Conservation (phyloP, 2,888 invertebrate species). For the Pegoplata infirma region DNA sequence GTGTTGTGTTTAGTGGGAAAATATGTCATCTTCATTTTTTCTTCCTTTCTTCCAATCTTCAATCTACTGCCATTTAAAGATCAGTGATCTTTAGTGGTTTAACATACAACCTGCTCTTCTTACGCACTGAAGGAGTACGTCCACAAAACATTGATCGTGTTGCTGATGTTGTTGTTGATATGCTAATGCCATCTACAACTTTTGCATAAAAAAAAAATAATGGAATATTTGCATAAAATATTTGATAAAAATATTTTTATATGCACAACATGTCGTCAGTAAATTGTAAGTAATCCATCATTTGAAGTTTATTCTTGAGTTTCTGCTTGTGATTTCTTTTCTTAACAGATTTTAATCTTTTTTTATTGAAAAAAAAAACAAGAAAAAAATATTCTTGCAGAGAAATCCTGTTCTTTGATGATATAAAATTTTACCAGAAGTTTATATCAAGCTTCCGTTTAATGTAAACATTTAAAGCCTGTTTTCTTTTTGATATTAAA, state of each 20-base stretch:
- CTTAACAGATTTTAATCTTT: neutral
- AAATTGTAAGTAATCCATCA: constrained; percentile 61
- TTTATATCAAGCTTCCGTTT: constrained; percentile 50
- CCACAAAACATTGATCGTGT: constrained; percentile 41
- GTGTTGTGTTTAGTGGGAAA: constrained; percentile 48
- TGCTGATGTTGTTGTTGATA: constrained; percentile 54
- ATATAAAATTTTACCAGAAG: too few relatives aligned
- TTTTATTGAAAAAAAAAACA: too few relatives aligned
- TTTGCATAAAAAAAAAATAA: constrained; percentile 30
- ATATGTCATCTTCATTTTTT: constrained; percentile 62
- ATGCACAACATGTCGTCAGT: constrained; percentile 59
- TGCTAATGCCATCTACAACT: constrained; percentile 46
- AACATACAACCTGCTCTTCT: neutral
- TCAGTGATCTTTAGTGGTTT: constrained; percentile 54
- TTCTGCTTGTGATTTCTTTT: neutral
- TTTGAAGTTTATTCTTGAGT: constrained; percentile 36
- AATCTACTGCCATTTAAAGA: constrained; percentile 25
- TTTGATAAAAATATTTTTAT: constrained; percentile 55
- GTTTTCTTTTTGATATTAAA: neutral
- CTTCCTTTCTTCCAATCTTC: constrained; percentile 17
- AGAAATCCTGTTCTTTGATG: neutral
- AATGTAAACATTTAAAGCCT: constrained; percentile 21
- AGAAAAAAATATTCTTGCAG: neutral
- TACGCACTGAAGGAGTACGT: neutral
- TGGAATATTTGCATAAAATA: constrained; percentile 58